Base-by-base conservation (phyloP, 2,113 vertebrate genomes). In the Ariopsis seemanni region DNA sequence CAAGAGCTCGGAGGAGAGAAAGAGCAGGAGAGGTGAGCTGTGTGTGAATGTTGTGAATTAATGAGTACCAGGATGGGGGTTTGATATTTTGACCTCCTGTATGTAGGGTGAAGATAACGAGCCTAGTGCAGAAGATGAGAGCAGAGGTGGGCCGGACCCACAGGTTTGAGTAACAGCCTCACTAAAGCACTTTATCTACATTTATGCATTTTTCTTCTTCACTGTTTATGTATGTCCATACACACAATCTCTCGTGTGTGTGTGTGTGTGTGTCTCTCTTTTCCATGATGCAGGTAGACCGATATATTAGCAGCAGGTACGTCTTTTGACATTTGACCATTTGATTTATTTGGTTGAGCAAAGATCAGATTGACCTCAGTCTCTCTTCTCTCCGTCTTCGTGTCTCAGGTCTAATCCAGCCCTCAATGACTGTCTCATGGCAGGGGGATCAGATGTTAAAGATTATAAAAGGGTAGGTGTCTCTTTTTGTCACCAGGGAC, bases 391-490 rank as follows among this genome's bases (percentile, higher is more conserved):
- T 89, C 90, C 62, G 30, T 22, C 89, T 89, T 89, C 4, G 8
- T 62, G 15, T 22, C 89, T 90, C 90, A 95, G 95, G 91, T 92
- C 90, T 55, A 87, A 91, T 60, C 48, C 60, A 14, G 90, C 92
- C 27, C 91, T 84, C 75, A 93, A 95, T 7, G 93, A 94, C 90
- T 89, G 87, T 57, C 88, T 91, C 71, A 85, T 89, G 69, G 91
- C 92, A 72, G 91, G 91, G 30, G 90, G 91, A 72, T 92, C 93
- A 2, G 94, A 94, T 1, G 84, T 78, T 1, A 96, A 95, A 83
- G 95, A 96, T 89, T 96, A 95, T 88, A 96, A 95, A 85, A 95
- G 95, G 94, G 95, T 96, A 78, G 87, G 89, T 85, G 22, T 27
- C 57, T 14, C 11, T 30, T 2, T 42, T n/a, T 30, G 15, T 79